A percentile compares a stretch with the other conserved stretches of the same genome.
phyloP scores from a whole-genome alignment of 2,888 invertebrate species.

The Stenoptilia bipunctidactyla region DNA sequence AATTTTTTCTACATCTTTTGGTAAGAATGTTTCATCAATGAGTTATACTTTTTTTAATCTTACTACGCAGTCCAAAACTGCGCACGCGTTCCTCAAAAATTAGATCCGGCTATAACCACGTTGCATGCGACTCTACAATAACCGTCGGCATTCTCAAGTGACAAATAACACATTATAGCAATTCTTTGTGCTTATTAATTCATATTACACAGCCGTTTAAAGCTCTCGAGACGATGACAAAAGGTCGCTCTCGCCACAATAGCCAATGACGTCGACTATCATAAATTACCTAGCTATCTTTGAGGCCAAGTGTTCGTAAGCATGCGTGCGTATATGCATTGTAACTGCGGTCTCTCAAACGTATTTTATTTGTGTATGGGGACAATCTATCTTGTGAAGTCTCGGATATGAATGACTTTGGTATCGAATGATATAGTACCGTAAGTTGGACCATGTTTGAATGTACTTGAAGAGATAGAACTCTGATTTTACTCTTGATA shows the following conservation, averaged over 20 bases:
- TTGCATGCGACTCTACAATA: not conserved
- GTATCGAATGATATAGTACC: not conserved
- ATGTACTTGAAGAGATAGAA: too few species aligned
- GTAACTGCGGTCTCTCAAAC: slow-evolving; percentile 34
- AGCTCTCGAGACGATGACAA: slow-evolving; percentile 56
- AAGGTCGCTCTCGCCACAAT: slow-evolving; percentile 51
- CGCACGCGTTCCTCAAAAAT: slow-evolving; percentile 57
- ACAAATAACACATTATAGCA: slow-evolving; percentile 54
- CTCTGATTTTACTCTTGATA: too few species aligned
- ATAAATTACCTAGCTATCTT: slow-evolving; percentile 59
- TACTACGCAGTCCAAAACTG: slow-evolving; percentile 19
- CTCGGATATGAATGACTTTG: slow-evolving; percentile 51
- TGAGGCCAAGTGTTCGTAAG: slow-evolving; percentile 32
- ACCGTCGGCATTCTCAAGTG: slow-evolving; percentile 8
- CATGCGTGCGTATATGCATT: slow-evolving; percentile 10
- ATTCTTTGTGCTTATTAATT: slow-evolving; percentile 68
- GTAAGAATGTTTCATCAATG: too few species aligned
- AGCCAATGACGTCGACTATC: slow-evolving; percentile 63
- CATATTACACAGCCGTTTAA: slow-evolving; percentile 69
- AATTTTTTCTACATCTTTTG: too few species aligned
- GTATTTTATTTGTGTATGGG: slow-evolving; percentile 55
- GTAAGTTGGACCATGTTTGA: too few species aligned
- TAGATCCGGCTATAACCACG: slow-evolving; percentile 37
- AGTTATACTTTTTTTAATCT: not conserved
- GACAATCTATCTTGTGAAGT: slow-evolving; percentile 64